phyloP scores from a whole-genome alignment of 2,113 vertebrate species.

The Bombycilla garrulus region DNA sequence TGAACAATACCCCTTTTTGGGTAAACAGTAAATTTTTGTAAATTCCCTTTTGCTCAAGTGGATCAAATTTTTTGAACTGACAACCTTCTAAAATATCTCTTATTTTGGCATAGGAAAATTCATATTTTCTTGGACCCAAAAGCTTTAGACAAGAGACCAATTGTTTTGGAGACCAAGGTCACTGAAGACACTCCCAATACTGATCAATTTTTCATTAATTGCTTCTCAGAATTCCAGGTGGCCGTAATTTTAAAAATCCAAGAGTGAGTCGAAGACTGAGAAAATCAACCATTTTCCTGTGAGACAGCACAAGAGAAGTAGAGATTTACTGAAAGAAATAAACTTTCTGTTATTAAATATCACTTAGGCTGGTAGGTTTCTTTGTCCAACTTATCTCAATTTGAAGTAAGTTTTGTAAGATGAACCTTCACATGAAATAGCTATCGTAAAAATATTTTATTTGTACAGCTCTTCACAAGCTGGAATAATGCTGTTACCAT shows the following conservation, averaged over 20 bases:
- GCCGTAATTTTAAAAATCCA: neutral
- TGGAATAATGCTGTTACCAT: neutral
- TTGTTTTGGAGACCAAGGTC: neutral
- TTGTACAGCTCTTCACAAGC: neutral
- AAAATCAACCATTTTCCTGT: neutral
- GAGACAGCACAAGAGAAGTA: neutral
- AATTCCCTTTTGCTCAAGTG: neutral
- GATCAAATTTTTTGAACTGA: neutral
- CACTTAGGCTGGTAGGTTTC: neutral
- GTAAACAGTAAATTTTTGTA: too few species aligned
- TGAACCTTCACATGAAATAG: neutral
- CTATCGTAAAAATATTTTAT: fast-evolving
- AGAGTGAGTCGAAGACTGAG: neutral
- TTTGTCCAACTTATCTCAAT: neutral
- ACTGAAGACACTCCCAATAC: neutral
- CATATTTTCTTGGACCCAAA: neutral
- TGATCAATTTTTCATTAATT: neutral
- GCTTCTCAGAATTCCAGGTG: neutral
- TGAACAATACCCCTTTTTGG: neutral
- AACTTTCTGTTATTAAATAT: neutral
- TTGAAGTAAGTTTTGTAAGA: neutral
- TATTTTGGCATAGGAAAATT: neutral
- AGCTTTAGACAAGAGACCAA: neutral
- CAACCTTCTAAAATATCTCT: neutral
- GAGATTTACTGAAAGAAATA: neutral